Base-by-base conservation (phyloP, 2,888 invertebrate genomes). In the Quadriops clusia region DNA sequence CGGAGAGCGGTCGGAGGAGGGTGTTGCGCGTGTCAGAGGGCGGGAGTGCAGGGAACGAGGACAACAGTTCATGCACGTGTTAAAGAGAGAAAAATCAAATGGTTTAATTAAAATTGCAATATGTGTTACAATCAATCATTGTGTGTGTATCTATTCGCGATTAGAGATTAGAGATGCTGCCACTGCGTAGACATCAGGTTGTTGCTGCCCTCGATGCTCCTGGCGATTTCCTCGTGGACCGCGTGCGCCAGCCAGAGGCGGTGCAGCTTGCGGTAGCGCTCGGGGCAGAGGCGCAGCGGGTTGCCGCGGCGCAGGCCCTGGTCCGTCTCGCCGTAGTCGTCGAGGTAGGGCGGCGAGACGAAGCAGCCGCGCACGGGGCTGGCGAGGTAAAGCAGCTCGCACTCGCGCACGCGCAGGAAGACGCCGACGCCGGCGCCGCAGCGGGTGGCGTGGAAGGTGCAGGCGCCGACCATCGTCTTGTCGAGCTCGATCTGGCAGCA, bases 301-400 rank as follows among this genome's bases (percentile, higher is more conserved):
- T 98, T 95, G 12, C 98, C 97, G 28, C 98, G 77, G 25, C 91
- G 70, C 24, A 98, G 69, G 5, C 95, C 95, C 65, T 90, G 84
- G 64, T 97, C 97, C 3, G 94, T 90, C 63, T 98, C 98, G 5
- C 97, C 97, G 55, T 97, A 98, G 41, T 83, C 82, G 61, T 98
- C 98, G 34, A 97, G 69, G 62, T 97, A 98, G 0, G 98, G 98
- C 27, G 98, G 86, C 33, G 89, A 74, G 41, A 84, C 72, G 61
- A 89, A 86, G 53, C 89, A 86, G 4, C 98, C 91, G 47, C 87
- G 73, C 42, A 78, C 77, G 3, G 82, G 78, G 28, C 81, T 78
- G 3, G 82, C 77, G 47, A 97, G 65, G 46, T 93, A 74, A 33
- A 97, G 69, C 38, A 97, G 77, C 64, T 95, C 94, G 60, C 95